Base-by-base conservation (phyloP, 2,797 vertebrate species). In the Amblyraja radiata region DNA sequence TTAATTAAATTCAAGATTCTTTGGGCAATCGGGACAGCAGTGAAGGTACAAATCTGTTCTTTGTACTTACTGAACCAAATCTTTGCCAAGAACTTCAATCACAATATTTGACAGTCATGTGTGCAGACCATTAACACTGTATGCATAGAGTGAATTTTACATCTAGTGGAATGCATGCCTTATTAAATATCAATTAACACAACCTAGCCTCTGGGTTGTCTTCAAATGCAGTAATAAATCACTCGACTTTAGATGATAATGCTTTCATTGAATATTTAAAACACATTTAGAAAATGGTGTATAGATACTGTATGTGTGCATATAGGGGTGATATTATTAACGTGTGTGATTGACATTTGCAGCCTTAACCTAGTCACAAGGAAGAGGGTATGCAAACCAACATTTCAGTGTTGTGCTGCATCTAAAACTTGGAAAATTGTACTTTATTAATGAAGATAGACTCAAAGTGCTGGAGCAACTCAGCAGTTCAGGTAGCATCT, bases 151-250 rank as follows among this genome's bases (percentile, higher is more conserved):
- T 73, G 88, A 74, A 74, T 91, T 76, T 92, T 92, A 76, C 71
- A 92, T 21, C 71, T 92, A 76, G 76, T 92, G 90, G 68, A 92
- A 74, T 73, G 39, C 71, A 92, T 74, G 90, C 68, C 90, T 92
- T 92, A 92, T 92, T 92, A 92, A 92, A 92, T 92, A 92, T 92
- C 71, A 92, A 92, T 92, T 92, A 92, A 92, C 71, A 74, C 39
- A 58, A 54, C 71, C 68, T 14, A 74, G 90, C 39, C 90, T 92
- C 90, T 92, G 90, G 90, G 68, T 54, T 92, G 90, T 54, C 90
- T 76, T 74, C 39, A 74, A 90, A 16, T 92, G 68, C 68, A 54
- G 21, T 74, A 73, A 92, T 92, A 92, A n/a, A 92, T 92, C 71
- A 92, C 28, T 92, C 39, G 13, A 76, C 68, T 23, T 76, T 54